Conservation (phyloP, 2,113 vertebrate species). For the Ariopsis seemanni region DNA sequence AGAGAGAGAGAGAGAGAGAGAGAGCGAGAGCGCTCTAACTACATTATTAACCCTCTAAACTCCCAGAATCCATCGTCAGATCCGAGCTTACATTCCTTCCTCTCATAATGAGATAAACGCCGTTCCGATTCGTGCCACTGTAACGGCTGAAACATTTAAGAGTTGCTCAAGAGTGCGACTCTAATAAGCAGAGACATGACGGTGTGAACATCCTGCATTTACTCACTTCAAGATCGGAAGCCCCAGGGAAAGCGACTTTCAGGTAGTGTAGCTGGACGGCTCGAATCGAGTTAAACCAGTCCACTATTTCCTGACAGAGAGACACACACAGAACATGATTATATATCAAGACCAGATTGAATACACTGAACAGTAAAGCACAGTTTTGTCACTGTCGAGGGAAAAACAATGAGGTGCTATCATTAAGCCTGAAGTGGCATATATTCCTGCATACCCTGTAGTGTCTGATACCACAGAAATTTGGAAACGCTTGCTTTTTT, state of each 20-base stretch:
- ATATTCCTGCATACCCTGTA: neutral
- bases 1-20: no score
- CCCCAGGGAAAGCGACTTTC: slow-evolving; percentile 93
- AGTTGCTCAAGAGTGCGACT: no score
- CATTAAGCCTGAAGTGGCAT: neutral
- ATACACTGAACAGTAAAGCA: neutral
- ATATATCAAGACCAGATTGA: neutral
- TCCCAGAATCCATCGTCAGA: neutral
- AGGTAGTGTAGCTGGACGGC: slow-evolving; percentile 93
- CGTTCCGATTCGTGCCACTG: neutral
- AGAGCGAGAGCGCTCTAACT: neutral
- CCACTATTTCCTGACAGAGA: slow-evolving; percentile 84
- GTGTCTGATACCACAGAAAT: neutral
- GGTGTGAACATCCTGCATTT: neutral
- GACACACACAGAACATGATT: neutral
- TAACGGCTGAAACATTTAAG: no score
- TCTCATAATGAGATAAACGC: neutral
- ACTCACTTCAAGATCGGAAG: slow-evolving; percentile 84
- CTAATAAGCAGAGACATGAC: neutral
- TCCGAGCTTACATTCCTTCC: neutral
- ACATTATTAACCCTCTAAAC: neutral
- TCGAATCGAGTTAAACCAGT: slow-evolving; percentile 94
- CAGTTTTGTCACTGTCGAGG: neutral
- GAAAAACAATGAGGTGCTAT: neutral
- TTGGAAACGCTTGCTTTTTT: neutral